phyloP scores from a whole-genome alignment of 2,888 invertebrate species.

The Clivina fossor region DNA sequence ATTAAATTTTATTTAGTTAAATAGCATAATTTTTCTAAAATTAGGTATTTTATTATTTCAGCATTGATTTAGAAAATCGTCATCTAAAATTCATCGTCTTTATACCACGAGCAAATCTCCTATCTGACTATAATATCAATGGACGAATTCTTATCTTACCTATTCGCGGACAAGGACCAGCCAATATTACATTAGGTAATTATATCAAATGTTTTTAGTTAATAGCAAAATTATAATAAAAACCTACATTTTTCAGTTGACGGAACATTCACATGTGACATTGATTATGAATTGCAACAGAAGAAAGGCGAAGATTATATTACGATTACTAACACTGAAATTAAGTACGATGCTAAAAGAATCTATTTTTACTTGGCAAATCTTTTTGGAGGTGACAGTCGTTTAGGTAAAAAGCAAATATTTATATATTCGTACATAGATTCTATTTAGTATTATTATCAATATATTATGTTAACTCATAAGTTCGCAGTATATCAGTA shows the following conservation, averaged over 20 bases:
- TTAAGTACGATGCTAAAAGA: constrained; percentile 38
- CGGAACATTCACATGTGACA: constrained; percentile 41
- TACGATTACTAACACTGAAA: constrained; percentile 20
- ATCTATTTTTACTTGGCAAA: constrained; percentile 42
- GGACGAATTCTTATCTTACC: constrained; percentile 46
- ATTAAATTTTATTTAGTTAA: background rate
- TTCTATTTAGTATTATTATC: too few relatives aligned
- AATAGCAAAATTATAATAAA: background rate
- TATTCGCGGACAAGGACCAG: constrained; percentile 46
- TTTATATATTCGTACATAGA: background rate
- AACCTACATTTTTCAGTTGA: constrained; percentile 28
- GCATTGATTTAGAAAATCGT: constrained; percentile 37
- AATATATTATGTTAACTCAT: too few relatives aligned
- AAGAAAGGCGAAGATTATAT: constrained; percentile 43
- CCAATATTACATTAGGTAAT: constrained; percentile 46
- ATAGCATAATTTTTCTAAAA: too few relatives aligned
- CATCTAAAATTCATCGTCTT: constrained; percentile 37
- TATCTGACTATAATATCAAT: constrained; percentile 45
- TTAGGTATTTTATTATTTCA: constrained; percentile 33
- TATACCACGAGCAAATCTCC: constrained; percentile 39
- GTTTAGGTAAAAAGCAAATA: constrained; percentile 38
- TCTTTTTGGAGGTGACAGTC: constrained; percentile 40
- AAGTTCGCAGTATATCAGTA: too few relatives aligned
- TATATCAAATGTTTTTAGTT: background rate
- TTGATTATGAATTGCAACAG: constrained; percentile 42